phyloP scores from a whole-genome alignment of 1,140 invertebrate genomes.

The Aradophagus sp. region DNA sequence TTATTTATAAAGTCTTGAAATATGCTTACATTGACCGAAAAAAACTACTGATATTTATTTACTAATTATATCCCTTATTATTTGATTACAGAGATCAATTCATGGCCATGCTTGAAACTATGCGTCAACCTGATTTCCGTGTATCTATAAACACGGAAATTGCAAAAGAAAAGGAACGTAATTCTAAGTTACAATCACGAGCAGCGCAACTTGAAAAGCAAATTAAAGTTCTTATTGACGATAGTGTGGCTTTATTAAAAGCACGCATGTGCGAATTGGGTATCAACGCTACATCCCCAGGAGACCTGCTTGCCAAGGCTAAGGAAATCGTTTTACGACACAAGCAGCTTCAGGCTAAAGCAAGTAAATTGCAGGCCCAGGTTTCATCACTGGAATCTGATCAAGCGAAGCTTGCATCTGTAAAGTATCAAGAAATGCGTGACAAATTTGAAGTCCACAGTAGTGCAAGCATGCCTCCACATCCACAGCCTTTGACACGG shows the following conservation, averaged over 20 bases:
- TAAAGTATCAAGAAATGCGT: slow-evolving; percentile 81
- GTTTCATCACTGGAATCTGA: slow-evolving; percentile 83
- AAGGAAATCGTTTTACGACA: slow-evolving; percentile 94
- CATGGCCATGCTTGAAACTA: slow-evolving; percentile 85
- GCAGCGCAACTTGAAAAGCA: slow-evolving; percentile 92
- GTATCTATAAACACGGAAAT: slow-evolving; percentile 85
- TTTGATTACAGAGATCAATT: slow-evolving; percentile 81
- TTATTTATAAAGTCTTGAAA: too few species aligned
- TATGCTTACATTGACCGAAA: too few species aligned
- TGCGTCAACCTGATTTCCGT: slow-evolving; percentile 86
- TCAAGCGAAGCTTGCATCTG: slow-evolving; percentile 80
- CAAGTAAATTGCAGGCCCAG: slow-evolving; percentile 86
- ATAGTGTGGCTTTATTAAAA: slow-evolving; percentile 92
- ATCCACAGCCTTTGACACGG: slow-evolving; percentile 81
- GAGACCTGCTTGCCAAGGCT: slow-evolving; percentile 90
- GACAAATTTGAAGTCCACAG: slow-evolving; percentile 79
- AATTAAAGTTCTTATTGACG: slow-evolving; percentile 91
- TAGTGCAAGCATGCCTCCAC: slow-evolving; percentile 72
- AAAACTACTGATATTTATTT: too few species aligned
- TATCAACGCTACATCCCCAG: slow-evolving; percentile 87
- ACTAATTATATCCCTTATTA: too few species aligned
- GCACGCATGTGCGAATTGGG: slow-evolving; percentile 93
- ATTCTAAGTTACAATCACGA: slow-evolving; percentile 85
- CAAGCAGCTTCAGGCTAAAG: slow-evolving; percentile 91
- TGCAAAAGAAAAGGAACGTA: slow-evolving; percentile 87